A percentile compares a stretch with the other conserved stretches of the same genome.
phyloP scores from a whole-genome alignment of 2,888 invertebrate genomes.

The Syrphus vitripennis region DNA sequence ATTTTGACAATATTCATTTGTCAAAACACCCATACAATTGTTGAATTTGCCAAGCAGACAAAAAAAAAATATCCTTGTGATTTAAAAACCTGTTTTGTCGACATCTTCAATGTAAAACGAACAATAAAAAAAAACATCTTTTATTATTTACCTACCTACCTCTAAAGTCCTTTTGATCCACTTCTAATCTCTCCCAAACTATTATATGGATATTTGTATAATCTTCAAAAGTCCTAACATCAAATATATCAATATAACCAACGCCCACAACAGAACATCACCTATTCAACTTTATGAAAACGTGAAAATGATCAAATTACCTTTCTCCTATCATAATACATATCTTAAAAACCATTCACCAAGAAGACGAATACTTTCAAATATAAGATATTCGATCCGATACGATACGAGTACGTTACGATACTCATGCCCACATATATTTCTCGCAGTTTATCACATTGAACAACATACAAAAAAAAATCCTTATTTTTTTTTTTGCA shows the following conservation, averaged over 20 bases:
- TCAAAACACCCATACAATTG: neutral
- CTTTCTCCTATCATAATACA: too few relatives aligned
- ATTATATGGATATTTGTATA: neutral
- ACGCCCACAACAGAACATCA: neutral
- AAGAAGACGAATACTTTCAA: neutral
- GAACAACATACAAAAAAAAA: too few relatives aligned
- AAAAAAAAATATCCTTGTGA: neutral
- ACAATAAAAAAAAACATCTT: neutral
- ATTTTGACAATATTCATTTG: neutral
- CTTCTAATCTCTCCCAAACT: neutral
- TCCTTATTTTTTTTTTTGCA: neutral
- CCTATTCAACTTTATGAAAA: neutral
- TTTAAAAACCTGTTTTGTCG: neutral
- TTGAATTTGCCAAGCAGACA: too few relatives aligned
- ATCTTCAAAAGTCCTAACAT: neutral
- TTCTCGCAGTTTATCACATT: conserved; percentile 8
- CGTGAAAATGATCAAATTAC: conserved; percentile 18
- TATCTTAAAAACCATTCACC: neutral
- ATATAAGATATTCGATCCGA: neutral
- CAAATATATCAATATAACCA: conserved; percentile 20
- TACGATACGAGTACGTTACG: neutral
- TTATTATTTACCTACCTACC: too few relatives aligned
- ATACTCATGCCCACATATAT: neutral
- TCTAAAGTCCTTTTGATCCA: neutral
- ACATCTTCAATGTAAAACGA: too few relatives aligned